phyloP scores from a whole-genome alignment of 2,797 vertebrate genomes.

The Ctenopoma kingsleyae region DNA sequence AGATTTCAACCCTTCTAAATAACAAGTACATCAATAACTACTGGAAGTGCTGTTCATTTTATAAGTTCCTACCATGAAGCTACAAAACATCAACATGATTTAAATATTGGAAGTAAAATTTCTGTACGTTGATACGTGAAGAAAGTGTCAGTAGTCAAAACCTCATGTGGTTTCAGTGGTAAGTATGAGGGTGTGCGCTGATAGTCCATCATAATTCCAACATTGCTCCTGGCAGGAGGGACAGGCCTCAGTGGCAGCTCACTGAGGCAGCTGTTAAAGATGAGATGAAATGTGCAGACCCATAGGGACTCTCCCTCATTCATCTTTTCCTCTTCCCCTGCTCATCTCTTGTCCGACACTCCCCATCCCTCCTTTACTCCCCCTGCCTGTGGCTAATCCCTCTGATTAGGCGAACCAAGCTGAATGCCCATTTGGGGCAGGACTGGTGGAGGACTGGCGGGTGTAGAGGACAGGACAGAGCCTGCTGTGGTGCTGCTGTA shows the following conservation, averaged over 20 bases:
- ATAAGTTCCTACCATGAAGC: neutral
- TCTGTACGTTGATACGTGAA: neutral
- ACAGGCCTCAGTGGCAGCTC: constrained; percentile 48
- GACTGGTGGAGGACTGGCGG: constrained; percentile 52
- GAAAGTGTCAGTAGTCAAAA: constrained; percentile 21
- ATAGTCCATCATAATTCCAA: constrained; percentile 52
- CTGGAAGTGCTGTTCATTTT: neutral
- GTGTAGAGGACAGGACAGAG: constrained; percentile 41
- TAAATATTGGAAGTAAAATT: neutral
- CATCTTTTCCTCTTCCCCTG: constrained; percentile 25
- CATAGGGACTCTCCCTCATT: constrained; percentile 43
- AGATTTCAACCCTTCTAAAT: neutral
- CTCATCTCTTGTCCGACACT: constrained; percentile 33
- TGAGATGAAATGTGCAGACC: constrained; percentile 62
- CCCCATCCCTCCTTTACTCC: constrained; percentile 19
- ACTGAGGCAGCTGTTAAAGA: constrained; percentile 62
- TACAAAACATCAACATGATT: neutral
- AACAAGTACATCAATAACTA: neutral
- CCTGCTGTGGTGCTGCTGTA: constrained; percentile 42
- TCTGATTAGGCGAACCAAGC: constrained; percentile 79
- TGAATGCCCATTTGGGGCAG: constrained; percentile 57
- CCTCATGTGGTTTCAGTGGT: constrained; percentile 24
- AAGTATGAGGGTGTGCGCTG: constrained; percentile 36
- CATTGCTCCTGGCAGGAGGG: constrained; percentile 42
- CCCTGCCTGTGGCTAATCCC: constrained; percentile 66